Percentiles rank a stretch among this genome's conserved stretches.
Evolutionary conservation across 2,113 vertebrate species (phyloP).

Genomic region (Lycaon pictus): DNA sequence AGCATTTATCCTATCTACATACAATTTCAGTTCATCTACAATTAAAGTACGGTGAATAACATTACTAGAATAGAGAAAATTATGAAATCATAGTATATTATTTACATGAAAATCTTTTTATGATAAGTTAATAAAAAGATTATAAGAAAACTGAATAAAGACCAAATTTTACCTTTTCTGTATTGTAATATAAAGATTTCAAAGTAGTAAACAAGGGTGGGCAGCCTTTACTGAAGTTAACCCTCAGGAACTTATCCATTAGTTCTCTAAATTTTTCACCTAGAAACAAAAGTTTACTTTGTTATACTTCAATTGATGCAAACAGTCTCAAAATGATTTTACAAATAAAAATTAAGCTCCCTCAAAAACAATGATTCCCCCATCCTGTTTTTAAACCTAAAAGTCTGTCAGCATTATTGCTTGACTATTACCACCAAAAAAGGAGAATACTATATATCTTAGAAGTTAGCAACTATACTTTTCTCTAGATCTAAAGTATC

Average conservation of each 20-base stretch:
- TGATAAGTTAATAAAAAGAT: slow-evolving; percentile 73
- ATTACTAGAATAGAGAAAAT: slow-evolving; percentile 59
- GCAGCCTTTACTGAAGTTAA: slow-evolving; percentile 91
- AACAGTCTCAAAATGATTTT: slow-evolving; percentile 69
- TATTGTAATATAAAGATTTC: slow-evolving; percentile 90
- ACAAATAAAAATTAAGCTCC: slow-evolving; percentile 59
- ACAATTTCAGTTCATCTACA: slow-evolving; percentile 9
- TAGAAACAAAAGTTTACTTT: slow-evolving; percentile 87
- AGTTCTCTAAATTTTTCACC: slow-evolving; percentile 91
- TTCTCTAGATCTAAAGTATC: background rate
- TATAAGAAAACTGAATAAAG: slow-evolving; percentile 83
- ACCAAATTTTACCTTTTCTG: slow-evolving; percentile 90
- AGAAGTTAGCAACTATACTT: background rate
- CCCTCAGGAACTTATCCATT: slow-evolving; percentile 89
- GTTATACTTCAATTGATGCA: slow-evolving; percentile 82
- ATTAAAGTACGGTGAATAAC: slow-evolving; percentile 50
- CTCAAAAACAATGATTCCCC: slow-evolving; percentile 41
- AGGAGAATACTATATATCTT: slow-evolving; percentile 10
- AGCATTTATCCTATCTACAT: background rate
- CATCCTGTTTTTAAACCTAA: background rate
- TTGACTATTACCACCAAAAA: slow-evolving; percentile 27
- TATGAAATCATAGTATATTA: slow-evolving; percentile 43
- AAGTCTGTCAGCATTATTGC: background rate
- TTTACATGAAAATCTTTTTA: slow-evolving; percentile 47
- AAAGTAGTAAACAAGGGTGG: slow-evolving; percentile 91